phyloP scores from a whole-genome alignment of 1,140 invertebrate species.

The Manduca sexta region DNA sequence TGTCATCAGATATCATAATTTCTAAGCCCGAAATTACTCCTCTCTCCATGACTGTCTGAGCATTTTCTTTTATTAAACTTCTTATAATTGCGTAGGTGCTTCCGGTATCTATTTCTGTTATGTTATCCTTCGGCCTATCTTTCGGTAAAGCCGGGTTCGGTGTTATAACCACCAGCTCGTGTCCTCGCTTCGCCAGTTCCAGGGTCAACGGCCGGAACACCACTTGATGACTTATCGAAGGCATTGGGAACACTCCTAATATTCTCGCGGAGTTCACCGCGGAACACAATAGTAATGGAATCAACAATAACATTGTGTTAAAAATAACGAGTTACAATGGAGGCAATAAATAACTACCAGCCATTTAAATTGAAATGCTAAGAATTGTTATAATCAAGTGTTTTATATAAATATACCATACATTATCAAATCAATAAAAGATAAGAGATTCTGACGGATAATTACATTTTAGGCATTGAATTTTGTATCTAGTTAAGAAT shows the following conservation, averaged over 20 bases:
- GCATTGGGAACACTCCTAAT: not conserved
- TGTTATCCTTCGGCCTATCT: not conserved
- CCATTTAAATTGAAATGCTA: too few species aligned
- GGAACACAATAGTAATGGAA: not conserved
- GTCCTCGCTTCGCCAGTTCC: not conserved
- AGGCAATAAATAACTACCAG: too few species aligned
- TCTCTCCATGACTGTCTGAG: not conserved
- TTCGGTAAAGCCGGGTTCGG: not conserved
- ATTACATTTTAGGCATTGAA: too few species aligned
- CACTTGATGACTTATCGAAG: not conserved
- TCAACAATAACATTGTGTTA: not conserved
- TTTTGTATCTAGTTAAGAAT: too few species aligned
- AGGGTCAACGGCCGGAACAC: not conserved
- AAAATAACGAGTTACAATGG: not conserved
- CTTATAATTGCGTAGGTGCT: not conserved
- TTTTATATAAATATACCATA: too few species aligned
- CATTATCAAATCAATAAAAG: too few species aligned
- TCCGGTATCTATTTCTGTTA: not conserved
- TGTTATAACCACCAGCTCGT: not conserved
- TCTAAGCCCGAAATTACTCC: constrained; percentile 1
- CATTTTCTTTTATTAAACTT: not conserved
- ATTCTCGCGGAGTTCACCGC: not conserved
- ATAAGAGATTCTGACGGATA: too few species aligned
- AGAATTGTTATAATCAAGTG: too few species aligned
- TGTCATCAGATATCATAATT: constrained; percentile 16